Base-by-base conservation (phyloP, 2,113 vertebrate species). In the Ramphastos sulfuratus region DNA sequence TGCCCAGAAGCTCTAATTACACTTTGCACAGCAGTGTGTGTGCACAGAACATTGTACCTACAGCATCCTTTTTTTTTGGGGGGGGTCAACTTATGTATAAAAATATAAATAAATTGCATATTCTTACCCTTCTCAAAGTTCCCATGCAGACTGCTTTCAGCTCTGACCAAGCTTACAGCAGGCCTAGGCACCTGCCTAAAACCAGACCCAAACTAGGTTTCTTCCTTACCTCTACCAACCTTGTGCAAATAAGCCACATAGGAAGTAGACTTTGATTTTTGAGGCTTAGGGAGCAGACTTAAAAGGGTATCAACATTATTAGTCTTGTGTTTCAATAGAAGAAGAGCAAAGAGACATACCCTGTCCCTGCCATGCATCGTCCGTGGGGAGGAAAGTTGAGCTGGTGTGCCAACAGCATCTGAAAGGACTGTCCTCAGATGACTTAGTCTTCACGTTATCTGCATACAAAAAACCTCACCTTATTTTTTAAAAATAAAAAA, bases 361-460 rank as follows among this genome's bases (percentile, higher is more conserved):
- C 52, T 94, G 89, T 14, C 94, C 95, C 42, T 94, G 95, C 95
- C 96, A 97, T 0, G 55, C 87, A 10, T 94, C 79, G 0, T 96
- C 94, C 87, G 81, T 9, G 1, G 87, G 67, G 76, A 94, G 52
- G 73, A 94, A 95, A 31, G 91, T 7, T 0, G 44, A 87, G 59
- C 76, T 82, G 66, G 73, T 1, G 1, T 78, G 83, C 94, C 95
- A 94, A 58, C 82, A 82, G 80, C 79, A 93, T 83, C 85, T 85
- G 59, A 89, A 93, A 64, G 91, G 94, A 58, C 94, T 95, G 42
- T 92, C 92, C 74, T 97, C 94, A 16, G 95, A 90, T 42, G 89
- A 95, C 74, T 93, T 95, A 78, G 23, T 91, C 82, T 94, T 97
- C 76, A 42, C 4, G 0, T 92, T 93, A 91, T 92, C 94, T 96